Base-by-base conservation (phyloP, 2,797 vertebrate species). In the Scleropages formosus region DNA sequence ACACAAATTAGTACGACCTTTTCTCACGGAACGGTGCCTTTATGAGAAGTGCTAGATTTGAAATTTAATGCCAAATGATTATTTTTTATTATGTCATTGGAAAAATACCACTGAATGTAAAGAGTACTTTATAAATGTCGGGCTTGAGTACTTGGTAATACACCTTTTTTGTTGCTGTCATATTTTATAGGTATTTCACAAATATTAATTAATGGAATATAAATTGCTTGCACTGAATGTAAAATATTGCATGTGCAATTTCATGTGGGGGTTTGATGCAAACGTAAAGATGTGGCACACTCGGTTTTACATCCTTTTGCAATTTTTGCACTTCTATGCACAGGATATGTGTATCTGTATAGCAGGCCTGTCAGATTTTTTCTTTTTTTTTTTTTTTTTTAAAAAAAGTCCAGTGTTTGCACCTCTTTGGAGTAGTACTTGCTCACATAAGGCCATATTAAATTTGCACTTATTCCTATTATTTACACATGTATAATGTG, bases 311-410 rank as follows among this genome's bases (percentile, higher is more conserved):
- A 67, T 71, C 47, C 68, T 20, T 61, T 18, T 61, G 59, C 4
- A 61, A 24, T 27, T 70, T n/a, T 70, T 70, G 68, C 68, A 70
- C 20, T 53, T 70, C n/a, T 70, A 70, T 44, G 70, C 20, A 27
- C 22, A 51, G 46, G 51, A 51, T 8, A 11, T n/a, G n/a, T 39
- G 31, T 39, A 39, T 39, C 31, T 39, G 31, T 31, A 39, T 31
- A 39, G 39, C 31, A 39, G 6, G 2, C 18, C 53, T 18, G 11
- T 56, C 11, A 56, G 53, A 56, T 10, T 56, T 56, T 18, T 18
- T 56, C 7, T 53, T 53, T 15, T 53, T n/a, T n/a, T n/a, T 27
- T 62, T 64, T 18, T 64, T 62, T 64, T 39, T 39, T 15, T 64
- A 64, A 62, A 44, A 39, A 69, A 46, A 69, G 44, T 49, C 68